These are phyloP conservation scores for Cephus pygmeus DNA, from an alignment of 2,888 invertebrate genomes.

Conservation along the genomic window DNA sequence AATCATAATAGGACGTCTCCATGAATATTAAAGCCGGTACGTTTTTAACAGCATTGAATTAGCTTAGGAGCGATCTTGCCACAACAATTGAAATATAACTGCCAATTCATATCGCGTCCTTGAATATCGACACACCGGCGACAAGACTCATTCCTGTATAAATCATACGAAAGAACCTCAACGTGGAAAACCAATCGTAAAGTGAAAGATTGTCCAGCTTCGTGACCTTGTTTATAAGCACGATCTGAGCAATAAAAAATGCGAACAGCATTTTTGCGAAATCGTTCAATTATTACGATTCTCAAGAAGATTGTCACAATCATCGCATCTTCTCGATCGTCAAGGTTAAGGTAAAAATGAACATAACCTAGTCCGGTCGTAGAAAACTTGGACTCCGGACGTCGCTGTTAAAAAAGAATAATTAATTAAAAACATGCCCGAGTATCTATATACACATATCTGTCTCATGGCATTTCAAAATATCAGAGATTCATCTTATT, in stretches of 20 bases:
- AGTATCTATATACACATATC: not conserved
- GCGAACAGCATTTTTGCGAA: not conserved
- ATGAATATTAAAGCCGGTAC: not conserved
- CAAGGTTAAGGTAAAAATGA: too few relatives aligned
- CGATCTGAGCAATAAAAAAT: not conserved
- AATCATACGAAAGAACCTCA: not conserved
- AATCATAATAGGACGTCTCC: not conserved
- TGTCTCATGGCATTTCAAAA: not conserved
- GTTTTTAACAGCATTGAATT: not conserved
- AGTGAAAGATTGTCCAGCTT: not conserved
- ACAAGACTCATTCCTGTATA: conserved; percentile 1
- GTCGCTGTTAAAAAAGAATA: not conserved
- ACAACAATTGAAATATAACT: not conserved
- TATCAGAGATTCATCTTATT: not conserved
- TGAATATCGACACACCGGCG: conserved; percentile 11
- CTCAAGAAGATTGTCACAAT: too few relatives aligned
- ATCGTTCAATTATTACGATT: not conserved
- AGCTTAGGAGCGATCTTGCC: not conserved
- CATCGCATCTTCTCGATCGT: too few relatives aligned
- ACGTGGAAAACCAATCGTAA: conserved; percentile 14
- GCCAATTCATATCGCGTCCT: conserved; percentile 8
- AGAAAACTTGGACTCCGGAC: not conserved
- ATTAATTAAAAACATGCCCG: too few relatives aligned
- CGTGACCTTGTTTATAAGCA: not conserved
- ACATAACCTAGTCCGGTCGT: too few relatives aligned